A percentile compares a stretch with the other conserved stretches of the same genome.
Conservation (phyloP, 2,888 invertebrate species). For the Gastracanthus pulcherrimus region DNA sequence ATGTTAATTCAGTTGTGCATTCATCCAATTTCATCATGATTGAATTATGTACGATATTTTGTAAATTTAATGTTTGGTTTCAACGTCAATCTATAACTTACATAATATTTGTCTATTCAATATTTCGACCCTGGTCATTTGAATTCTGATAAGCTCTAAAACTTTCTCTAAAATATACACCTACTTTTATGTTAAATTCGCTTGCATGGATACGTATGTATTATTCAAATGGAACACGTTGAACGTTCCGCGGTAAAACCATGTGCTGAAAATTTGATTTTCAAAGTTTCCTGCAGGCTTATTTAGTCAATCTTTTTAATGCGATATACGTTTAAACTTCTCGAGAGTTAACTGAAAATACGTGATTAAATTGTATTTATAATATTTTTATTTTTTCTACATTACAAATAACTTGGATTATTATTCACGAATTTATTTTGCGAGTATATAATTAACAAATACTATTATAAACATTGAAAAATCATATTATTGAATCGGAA, state of each 20-base stretch:
- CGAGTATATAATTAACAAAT: too few species aligned
- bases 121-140: not conserved
- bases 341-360: too few species aligned
- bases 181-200: constrained; percentile 33
- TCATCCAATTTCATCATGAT: too few species aligned
- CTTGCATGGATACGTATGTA: constrained; percentile 10
- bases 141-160: constrained; percentile 22
- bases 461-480: too few species aligned
- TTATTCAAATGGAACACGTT: constrained; percentile 38
- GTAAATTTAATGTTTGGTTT: not conserved
- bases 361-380: too few species aligned
- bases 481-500: not conserved
- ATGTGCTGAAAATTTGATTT: constrained; percentile 49
- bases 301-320: constrained; percentile 16
- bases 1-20: too few species aligned
- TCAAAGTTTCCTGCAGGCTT: constrained; percentile 17
- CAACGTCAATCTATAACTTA: not conserved
- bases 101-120: not conserved
- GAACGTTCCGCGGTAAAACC: not conserved
- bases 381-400: too few species aligned
- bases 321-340: not conserved
- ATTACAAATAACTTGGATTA: too few species aligned
- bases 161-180: constrained; percentile 14
- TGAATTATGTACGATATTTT: not conserved
- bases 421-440: too few species aligned